Conservation (phyloP, 1,140 invertebrate genomes). For the Hypsibius dujardini region DNA sequence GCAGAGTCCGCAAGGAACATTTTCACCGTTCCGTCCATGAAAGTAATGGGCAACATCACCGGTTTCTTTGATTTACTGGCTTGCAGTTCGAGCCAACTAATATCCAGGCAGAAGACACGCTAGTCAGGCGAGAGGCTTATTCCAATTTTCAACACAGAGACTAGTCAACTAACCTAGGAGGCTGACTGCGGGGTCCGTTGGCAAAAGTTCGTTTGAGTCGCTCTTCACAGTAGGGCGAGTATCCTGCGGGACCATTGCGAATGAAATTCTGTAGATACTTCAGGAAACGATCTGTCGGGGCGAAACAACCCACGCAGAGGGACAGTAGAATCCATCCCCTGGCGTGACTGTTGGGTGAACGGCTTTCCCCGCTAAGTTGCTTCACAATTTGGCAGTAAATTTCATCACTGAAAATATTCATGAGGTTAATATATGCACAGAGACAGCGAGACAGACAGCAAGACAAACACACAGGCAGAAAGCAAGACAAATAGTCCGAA, state of each 20-base stretch:
- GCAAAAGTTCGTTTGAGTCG: constrained; percentile 82
- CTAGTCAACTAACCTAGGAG: constrained; percentile 44
- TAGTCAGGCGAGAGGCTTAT: too few relatives aligned
- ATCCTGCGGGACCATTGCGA: constrained; percentile 51
- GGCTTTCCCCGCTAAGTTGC: constrained; percentile 88
- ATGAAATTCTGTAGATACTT: constrained; percentile 39
- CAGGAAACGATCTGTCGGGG: constrained; percentile 60
- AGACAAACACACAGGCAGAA: not conserved
- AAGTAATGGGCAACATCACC: constrained; percentile 92
- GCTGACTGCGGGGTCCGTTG: constrained; percentile 94
- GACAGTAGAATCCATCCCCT: constrained; percentile 94
- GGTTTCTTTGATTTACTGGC: constrained; percentile 97
- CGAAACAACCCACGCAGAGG: constrained; percentile 93
- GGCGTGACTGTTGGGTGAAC: constrained; percentile 82
- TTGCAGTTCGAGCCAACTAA: constrained; percentile 80
- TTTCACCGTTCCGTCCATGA: constrained; percentile 93
- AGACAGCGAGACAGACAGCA: not conserved
- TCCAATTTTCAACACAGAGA: constrained; percentile 22
- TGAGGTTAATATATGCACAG: constrained; percentile 38
- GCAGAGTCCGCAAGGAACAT: constrained; percentile 90
- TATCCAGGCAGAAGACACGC: too few relatives aligned
- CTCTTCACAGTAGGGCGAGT: constrained; percentile 92
- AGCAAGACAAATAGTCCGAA: constrained; percentile 8
- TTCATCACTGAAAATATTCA: constrained; percentile 57
- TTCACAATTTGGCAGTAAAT: constrained; percentile 99